These are phyloP conservation scores for Toxotes lorentzi DNA, from an alignment of 2,797 vertebrate genomes.

Conservation along the genomic window DNA sequence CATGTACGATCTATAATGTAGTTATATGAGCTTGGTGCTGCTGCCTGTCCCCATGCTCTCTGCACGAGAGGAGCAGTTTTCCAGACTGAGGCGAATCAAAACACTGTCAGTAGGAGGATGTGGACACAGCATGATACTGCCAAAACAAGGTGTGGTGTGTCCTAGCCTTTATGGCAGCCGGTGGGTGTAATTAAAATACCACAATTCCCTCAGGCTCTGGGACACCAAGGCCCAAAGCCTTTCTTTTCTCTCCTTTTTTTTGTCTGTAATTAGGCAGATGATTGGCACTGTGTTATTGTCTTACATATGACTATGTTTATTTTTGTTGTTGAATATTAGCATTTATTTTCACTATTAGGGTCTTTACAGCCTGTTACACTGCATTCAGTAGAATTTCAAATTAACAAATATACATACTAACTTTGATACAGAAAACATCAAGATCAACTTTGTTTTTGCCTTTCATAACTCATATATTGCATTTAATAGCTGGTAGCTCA, in stretches of 20 bases:
- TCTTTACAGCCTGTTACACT: neutral
- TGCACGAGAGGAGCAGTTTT: conserved; percentile 42
- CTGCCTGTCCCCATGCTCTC: conserved; percentile 29
- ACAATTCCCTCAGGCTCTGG: conserved; percentile 19
- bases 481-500: neutral
- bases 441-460: neutral
- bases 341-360: neutral
- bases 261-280: neutral
- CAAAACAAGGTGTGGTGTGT: conserved; percentile 43
- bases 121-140: conserved; percentile 25
- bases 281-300: conserved; percentile 10
- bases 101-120: conserved; percentile 39
- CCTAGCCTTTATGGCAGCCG: conserved; percentile 29
- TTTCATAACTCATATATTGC: neutral
- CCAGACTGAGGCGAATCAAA: conserved; percentile 40
- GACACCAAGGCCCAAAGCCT: neutral
- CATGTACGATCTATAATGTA: conserved; percentile 39
- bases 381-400: neutral
- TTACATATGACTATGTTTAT: neutral
- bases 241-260: conserved; percentile 6
- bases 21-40: conserved; percentile 9
- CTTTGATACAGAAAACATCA: no score
- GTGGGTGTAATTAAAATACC: conserved; percentile 35
- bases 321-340: neutral
- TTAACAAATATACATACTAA: neutral